Percentiles rank a stretch among this genome's conserved stretches.
Evolutionary conservation across 2,113 vertebrate species (phyloP).

Genomic region (Corythaeola cristata): DNA sequence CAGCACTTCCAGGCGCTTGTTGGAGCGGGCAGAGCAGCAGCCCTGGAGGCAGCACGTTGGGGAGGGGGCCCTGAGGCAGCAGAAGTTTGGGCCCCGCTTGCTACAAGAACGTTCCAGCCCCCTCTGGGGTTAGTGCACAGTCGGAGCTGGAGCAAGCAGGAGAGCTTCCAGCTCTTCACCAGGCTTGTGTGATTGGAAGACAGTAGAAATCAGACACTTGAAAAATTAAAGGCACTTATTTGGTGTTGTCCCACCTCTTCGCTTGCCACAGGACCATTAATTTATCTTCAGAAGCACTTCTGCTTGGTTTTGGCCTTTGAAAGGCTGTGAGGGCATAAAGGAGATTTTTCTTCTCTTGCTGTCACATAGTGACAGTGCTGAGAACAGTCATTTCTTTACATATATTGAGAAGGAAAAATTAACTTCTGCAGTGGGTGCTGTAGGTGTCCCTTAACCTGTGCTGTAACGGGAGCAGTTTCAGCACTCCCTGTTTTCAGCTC

Average conservation of each 20-base stretch:
- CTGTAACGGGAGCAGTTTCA: not conserved
- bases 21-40: not conserved
- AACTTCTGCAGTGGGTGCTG: not conserved
- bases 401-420: not conserved
- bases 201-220: not conserved
- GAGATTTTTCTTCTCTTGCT: not conserved
- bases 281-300: not conserved
- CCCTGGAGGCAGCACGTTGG: not conserved
- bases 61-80: not conserved
- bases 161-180: not conserved
- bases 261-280: not conserved
- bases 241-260: not conserved
- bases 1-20: not conserved
- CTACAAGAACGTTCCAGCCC: not conserved
- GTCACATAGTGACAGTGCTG: not conserved
- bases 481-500: not conserved
- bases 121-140: not conserved
- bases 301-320: not conserved
- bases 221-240: not conserved
- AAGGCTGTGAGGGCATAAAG: not conserved
- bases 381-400: not conserved
- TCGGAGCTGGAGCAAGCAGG: not conserved
- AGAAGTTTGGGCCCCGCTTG: not conserved
- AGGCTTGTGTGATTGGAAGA: not conserved
- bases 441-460: not conserved